Conservation (phyloP, 2,888 invertebrate genomes). For the Rhodophaea formosa region DNA sequence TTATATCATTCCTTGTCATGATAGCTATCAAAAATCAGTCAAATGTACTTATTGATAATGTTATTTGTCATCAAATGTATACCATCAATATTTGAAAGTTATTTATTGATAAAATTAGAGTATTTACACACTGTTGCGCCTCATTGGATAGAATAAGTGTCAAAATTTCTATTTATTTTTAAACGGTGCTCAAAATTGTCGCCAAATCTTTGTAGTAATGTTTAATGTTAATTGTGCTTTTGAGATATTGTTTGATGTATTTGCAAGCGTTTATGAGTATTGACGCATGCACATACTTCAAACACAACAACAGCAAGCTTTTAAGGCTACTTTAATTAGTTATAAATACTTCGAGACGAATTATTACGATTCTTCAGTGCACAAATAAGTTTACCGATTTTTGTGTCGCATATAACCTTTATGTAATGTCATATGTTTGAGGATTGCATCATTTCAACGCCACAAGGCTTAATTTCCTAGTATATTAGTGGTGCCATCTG, state of each 20-base stretch:
- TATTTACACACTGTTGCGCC: conserved; percentile 35
- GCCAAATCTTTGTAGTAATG: conserved; percentile 50
- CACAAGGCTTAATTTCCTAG: not conserved
- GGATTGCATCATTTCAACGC: not conserved
- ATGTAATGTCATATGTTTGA: not conserved
- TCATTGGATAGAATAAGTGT: conserved; percentile 28
- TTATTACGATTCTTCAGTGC: not conserved
- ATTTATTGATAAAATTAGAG: conserved; percentile 23
- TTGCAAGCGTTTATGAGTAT: conserved; percentile 16
- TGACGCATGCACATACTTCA: too few relatives aligned
- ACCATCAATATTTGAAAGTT: conserved; percentile 19
- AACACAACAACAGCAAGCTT: too few relatives aligned
- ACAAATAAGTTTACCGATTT: not conserved
- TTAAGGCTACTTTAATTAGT: too few relatives aligned
- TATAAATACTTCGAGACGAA: too few relatives aligned
- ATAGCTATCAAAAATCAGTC: not conserved
- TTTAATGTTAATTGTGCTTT: conserved; percentile 18
- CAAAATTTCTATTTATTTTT: conserved; percentile 14
- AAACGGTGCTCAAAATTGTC: conserved; percentile 46
- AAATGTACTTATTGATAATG: conserved; percentile 20
- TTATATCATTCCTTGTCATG: not conserved
- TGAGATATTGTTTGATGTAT: conserved; percentile 20
- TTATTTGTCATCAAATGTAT: conserved; percentile 15
- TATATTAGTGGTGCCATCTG: too few relatives aligned
- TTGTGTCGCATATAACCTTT: not conserved